Base-by-base conservation (phyloP, 2,888 invertebrate genomes). In the Scelioninae gen. 2 region DNA sequence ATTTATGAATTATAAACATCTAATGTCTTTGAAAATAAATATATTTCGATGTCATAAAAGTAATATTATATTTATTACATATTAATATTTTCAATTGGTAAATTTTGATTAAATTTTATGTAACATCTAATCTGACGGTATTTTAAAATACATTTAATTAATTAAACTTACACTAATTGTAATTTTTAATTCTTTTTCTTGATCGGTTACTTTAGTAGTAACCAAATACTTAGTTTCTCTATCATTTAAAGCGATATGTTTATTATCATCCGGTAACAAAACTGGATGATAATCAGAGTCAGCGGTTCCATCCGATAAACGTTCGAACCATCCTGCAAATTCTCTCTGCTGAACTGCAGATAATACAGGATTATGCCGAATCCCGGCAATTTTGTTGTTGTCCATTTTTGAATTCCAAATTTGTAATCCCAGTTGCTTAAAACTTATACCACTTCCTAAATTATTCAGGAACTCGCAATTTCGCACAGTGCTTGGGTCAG, bases 351-450 rank as follows among this genome's bases (percentile, higher is more conserved):
- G 93, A 1, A 91, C 86, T 0, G 93, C 91, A 0, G 94, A 91
- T 72, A 97, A 88, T 37, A 93, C 93, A 0, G 98, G 96, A 86
- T 98, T 94, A 82, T 98, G 98, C 58, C 93, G 91, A 76, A 99
- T 93, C 0, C 98, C 99, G 35, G 96, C 93, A 61, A 92, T 88
- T 31, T 90, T 90, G 84, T 98, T 98, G 75, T 94, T 92, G 83
- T 93, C 93, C 69, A 97, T 92, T 0, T 89, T 87, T 5, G 94
- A 93, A 69, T 94, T 93, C 64, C 91, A 90, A 18, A 96, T 90
- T 82, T 91, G 92, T 16, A 96, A 88, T 13, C 96, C 96, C 19
- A 97, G 88, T 85, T 96, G 95, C 81, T 96, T 94, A 71, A 97
- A 91, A 82, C 94, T 93, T 7, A 98, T 91, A 7, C 98, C 98